Evolutionary conservation across 2,113 vertebrate genomes (phyloP), one percentile per base, ranked within the genome.

Genomic region (Calypte anna): DNA sequence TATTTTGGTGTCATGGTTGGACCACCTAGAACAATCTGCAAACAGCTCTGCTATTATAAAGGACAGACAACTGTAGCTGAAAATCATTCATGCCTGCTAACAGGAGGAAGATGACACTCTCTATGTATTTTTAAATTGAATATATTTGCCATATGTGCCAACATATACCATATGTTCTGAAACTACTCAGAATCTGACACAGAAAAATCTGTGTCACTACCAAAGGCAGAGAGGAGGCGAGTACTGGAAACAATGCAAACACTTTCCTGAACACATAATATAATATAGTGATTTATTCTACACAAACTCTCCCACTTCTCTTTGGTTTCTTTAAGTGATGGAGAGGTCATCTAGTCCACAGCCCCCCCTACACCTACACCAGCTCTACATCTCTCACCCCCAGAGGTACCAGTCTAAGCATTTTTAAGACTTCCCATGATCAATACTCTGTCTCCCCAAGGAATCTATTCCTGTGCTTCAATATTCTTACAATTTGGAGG

Each of bases 1-100:
- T 87, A 82, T 92, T 95, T 91, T 91, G 78, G 69, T 78, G 53
- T 57, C 72, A 53, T 8, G 89, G 78, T 18, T 70, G 63, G 44
- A 33, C 31, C 54, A 63, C 33, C 82, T 80, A 40, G 12, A 93
- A 43, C 10, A 72, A 88, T 92, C 94, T 92, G 74, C 89, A 94
- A 92, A 94, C 91, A 92, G 36, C 19, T 75, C 22, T 2, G n/a
- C 40, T 61, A 5, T 58, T 36, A 61, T 1, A 77, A 38, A 72
- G 82, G 83, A 64, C 66, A 82, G 31, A 55, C 23, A 53, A 87
- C 44, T 59, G 50, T 16, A 79, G 51, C 54, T 62, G 58, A 61
- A 89, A 89, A 44, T 16, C 81, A 67, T 38, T 88, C 69, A 44
- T 73, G 86, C 30, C 48, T 72, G 76, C 83, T 68, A 44, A 38